Evolutionary conservation across 2,888 invertebrate genomes (phyloP), one percentile per base, ranked within the genome.

Genomic region (Hypena proboscidalis): DNA sequence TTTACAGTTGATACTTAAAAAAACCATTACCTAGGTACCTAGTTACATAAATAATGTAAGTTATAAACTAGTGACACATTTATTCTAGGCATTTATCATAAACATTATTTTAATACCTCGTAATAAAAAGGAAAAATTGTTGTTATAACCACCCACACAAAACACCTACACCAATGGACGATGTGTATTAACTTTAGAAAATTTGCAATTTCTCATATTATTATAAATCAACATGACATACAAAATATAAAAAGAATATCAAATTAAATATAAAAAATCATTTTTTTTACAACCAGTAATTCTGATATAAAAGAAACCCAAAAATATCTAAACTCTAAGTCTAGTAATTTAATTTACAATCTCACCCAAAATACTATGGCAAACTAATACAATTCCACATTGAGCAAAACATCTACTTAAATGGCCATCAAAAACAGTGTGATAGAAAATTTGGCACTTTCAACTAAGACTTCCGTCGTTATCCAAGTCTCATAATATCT

Each of bases 21-120:
- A 33, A 20, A 49, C 58, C 54, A 21, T 54, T 45, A 41, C 46
- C 45, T 55, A 44, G 15, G 9, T 26, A 44, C 23, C 26, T 41
- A 45, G n/a, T n/a, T n/a, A n/a, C 48, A 58, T 58, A 48, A 59
- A 49, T 59, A 59, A 37, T 41, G 29, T 3, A 43, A 46, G 30
- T 15, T 11, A 13, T 34, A 3, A 19, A 14, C 14, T 6, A 19
- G 10, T 29, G 0, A 40, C 15, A 11, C 26, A 10, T 5, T 4
- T 20, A 21, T 10, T 2, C 14, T 20, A 9, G n/a, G 26, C 13
- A 20, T 10, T 6, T 2, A 20, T 9, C 15, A 7, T 6, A 41
- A 17, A 40, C 14, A 34, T 43, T 56, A 58, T 29, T 46, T 52
- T 71, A 71, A 61, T 72, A 74, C 72, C 74, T 72, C 69, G 74